Base-by-base conservation (phyloP, 2,113 vertebrate species). In the Saccopteryx bilineata region DNA sequence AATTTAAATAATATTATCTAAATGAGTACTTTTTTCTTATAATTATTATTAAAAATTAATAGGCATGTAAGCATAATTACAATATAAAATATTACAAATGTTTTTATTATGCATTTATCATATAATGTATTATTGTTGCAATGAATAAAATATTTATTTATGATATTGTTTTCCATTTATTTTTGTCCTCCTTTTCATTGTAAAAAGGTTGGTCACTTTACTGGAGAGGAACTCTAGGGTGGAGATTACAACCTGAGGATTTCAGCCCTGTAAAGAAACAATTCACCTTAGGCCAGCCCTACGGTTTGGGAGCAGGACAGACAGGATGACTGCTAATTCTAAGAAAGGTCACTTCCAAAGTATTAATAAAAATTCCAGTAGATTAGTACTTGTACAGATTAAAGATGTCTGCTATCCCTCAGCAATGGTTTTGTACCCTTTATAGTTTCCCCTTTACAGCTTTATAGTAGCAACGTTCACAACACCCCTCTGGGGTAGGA, bases 321-420 rank as follows among this genome's bases (percentile, higher is more conserved):
- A 60, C 18, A n/a, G 24, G 58, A 61, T 87, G 50, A 52, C 26
- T 66, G 80, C 52, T n/a, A 23, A 71, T 84, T 63, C 61, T 50
- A 18, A 86, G 54, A 54, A 50, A 87, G 96, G 75, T 63, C n/a
- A 23, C 11, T 86, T 90, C 52, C 39, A 23, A 76, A 87, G 69
- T 90, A 82, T 88, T 31, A 66, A 60, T 52, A 14, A 65, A 82
- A 63, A 85, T 93, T 33, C 82, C 52, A 74, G 39, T 5, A 21
- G 11, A 10, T n/a, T 33, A 56, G 69, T 23, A 83, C 14, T 31
- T 74, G 71, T 52, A 48, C 76, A 83, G 50, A 63, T 61, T 71
- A 54, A 85, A 89, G 19, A 54, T 54, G 48, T 54, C 72, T 56
- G 26, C 65, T n/a, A 39, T 46, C 63, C 63, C 71, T 58, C 72